phyloP scores from a whole-genome alignment of 37 sponge, comb jelly and placozoan species.

The Oopsacas minuta region DNA sequence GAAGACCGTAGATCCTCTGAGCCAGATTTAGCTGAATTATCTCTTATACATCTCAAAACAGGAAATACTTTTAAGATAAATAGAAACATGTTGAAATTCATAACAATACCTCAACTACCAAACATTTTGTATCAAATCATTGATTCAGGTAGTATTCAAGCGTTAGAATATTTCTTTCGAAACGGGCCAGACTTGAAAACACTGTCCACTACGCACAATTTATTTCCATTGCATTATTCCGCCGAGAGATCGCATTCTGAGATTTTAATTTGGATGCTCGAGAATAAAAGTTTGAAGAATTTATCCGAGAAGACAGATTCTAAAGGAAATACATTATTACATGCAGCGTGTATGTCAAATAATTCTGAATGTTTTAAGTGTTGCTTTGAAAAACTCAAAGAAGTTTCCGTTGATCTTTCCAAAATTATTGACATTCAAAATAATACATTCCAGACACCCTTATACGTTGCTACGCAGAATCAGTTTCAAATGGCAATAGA shows the following conservation, averaged over 20 bases:
- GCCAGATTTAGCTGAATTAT: not conserved
- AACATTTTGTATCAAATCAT: not conserved
- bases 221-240: slow-evolving; percentile 4
- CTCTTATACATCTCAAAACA: not conserved
- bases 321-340: not conserved
- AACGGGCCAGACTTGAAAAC: not conserved
- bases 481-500: not conserved
- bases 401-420: not conserved
- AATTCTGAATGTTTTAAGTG: not conserved
- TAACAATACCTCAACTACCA: not conserved
- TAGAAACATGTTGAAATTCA: not conserved
- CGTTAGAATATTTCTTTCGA: not conserved
- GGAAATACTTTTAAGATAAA: not conserved
- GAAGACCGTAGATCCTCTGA: not conserved
- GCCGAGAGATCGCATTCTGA: not conserved
- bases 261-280: not conserved
- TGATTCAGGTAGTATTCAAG: not conserved
- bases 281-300: not conserved
- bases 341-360: not conserved
- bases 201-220: not conserved
- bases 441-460: not conserved
- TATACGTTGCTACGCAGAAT: not conserved
- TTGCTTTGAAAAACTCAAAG: not conserved
- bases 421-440: not conserved
- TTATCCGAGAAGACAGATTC: not conserved